phyloP scores from a whole-genome alignment of 2,797 vertebrate genomes.

The Tauraco hartlaubi region DNA sequence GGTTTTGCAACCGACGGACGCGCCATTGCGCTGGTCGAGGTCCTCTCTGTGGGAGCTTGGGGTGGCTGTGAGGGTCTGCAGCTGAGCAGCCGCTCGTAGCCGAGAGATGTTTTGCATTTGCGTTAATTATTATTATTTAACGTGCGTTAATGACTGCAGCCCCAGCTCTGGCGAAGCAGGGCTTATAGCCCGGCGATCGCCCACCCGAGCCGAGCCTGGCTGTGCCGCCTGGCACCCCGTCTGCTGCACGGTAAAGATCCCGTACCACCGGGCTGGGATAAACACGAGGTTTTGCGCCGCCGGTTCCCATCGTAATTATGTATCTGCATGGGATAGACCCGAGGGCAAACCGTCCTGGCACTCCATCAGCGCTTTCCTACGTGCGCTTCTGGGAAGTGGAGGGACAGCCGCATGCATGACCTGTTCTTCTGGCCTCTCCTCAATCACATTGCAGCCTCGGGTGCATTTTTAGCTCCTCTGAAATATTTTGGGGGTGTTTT shows the following conservation, averaged over 20 bases:
- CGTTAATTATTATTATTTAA: not conserved
- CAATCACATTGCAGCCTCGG: slow-evolving; percentile 1
- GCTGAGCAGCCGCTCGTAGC: not conserved
- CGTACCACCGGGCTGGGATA: not conserved
- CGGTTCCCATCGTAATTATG: slow-evolving; percentile 31
- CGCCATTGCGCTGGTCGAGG: fast-evolving
- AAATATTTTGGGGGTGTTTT: not conserved
- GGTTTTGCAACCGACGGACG: not conserved
- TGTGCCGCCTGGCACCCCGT: fast-evolving
- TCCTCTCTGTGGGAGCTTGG: not conserved
- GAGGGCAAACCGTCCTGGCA: slow-evolving; percentile 70
- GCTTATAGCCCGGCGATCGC: not conserved
- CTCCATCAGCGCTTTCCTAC: slow-evolving; percentile 30
- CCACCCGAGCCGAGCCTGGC: not conserved
- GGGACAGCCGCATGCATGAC: slow-evolving; percentile 79
- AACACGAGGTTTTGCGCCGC: not conserved
- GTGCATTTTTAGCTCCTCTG: slow-evolving; percentile 36
- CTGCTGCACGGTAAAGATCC: not conserved
- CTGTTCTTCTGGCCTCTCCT: slow-evolving; percentile 80
- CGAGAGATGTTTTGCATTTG: not conserved
- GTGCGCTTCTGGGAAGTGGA: slow-evolving; percentile 41
- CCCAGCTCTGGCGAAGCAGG: not conserved
- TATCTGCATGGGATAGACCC: slow-evolving; percentile 61
- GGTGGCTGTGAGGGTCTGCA: not conserved
- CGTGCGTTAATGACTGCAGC: not conserved